phyloP scores from a whole-genome alignment of 2,113 vertebrate genomes.

The Hirundichthys speculiger region DNA sequence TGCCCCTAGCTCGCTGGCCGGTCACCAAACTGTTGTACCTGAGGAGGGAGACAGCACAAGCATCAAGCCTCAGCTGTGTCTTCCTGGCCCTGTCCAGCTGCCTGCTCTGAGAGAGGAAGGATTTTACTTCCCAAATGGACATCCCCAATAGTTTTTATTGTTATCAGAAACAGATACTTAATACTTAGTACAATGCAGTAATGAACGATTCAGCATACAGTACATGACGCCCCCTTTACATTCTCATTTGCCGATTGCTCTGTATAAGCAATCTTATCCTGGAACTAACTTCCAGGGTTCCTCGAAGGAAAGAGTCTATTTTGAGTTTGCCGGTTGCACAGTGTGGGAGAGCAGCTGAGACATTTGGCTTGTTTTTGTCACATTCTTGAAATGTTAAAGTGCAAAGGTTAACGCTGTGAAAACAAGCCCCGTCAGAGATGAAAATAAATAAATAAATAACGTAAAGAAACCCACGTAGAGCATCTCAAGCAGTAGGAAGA shows the following conservation, averaged over 20 bases:
- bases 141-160: no score
- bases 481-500: constrained; percentile 17
- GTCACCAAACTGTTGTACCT: constrained; percentile 98
- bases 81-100: no score
- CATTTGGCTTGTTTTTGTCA: constrained; percentile 62
- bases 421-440: constrained; percentile 57
- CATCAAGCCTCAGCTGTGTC: not conserved
- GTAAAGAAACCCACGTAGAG: constrained; percentile 13
- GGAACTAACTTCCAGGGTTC: constrained; percentile 41
- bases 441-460: constrained; percentile 18
- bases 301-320: constrained; percentile 72
- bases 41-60: constrained; percentile 22
- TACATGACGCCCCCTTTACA: not conserved
- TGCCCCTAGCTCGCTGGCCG: constrained; percentile 85
- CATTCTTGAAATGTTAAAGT: constrained; percentile 81
- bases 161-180: no score
- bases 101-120: no score
- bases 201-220: constrained; percentile 2
- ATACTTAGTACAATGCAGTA: not conserved
- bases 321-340: constrained; percentile 55
- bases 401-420: constrained; percentile 72
- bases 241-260: constrained; percentile 3
- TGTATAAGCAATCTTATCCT: constrained; percentile 4
- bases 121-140: no score
- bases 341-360: constrained; percentile 84